A percentile compares a stretch with the other conserved stretches of the same genome.
These are phyloP conservation scores for Halocynthia aurantium DNA, from an alignment of 23 tunicate genomes.

Conservation along the genomic window DNA sequence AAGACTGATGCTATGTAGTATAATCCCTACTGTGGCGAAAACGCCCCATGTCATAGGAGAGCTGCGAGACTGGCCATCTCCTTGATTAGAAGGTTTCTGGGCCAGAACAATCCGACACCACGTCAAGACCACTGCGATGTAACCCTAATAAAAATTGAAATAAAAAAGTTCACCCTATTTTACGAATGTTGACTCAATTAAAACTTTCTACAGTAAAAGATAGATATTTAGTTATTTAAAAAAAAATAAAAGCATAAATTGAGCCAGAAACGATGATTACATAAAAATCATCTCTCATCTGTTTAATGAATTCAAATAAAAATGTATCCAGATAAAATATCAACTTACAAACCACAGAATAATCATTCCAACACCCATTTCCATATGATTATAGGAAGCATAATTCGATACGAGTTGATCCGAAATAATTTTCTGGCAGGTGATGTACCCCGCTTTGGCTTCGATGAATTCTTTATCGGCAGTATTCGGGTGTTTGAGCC, in stretches of 20 bases:
- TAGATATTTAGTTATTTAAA: too few relatives aligned
- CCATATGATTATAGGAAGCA: conserved; percentile 61
- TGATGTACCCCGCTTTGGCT: conserved; percentile 31
- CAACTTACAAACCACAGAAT: conserved; percentile 38
- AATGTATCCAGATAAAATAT: not conserved
- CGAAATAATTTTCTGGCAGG: conserved; percentile 34
- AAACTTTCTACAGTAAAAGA: too few relatives aligned
- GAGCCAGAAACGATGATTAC: too few relatives aligned
- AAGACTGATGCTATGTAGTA: conserved; percentile 36
- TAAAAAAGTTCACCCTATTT: not conserved
- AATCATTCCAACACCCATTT: conserved; percentile 39
- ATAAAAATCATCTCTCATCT: too few relatives aligned
- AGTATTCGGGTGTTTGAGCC: conserved; percentile 3
- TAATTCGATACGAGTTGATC: conserved; percentile 37
- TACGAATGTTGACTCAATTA: too few relatives aligned
- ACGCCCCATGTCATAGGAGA: conserved; percentile 28
- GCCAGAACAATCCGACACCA: conserved; percentile 16
- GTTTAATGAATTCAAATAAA: too few relatives aligned
- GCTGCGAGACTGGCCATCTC: not conserved
- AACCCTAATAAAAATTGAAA: conserved; percentile 3
- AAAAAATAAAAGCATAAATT: too few relatives aligned
- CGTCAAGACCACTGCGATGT: conserved; percentile 4
- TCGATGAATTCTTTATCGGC: conserved; percentile 10
- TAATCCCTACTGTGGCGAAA: conserved; percentile 33
- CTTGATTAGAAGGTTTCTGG: not conserved